These are phyloP conservation scores for Cyrtonyx montezumae DNA, from an alignment of 2,113 vertebrate species.

Conservation along the genomic window DNA sequence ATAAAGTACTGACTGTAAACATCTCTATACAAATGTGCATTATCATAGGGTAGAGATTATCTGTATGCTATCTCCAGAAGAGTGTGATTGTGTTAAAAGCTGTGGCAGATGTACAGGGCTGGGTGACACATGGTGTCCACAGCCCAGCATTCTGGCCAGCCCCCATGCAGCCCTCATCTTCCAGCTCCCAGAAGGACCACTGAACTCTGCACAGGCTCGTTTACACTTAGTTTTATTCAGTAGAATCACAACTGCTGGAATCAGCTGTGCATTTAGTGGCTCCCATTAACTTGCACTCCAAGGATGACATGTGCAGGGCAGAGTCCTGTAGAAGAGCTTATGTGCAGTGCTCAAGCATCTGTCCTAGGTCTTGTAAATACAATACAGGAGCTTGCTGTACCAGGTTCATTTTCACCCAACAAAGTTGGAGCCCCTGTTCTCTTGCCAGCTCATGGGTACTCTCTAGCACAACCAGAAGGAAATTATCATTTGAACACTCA, in stretches of 20 bases:
- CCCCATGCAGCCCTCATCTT: not conserved
- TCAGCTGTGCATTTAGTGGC: not conserved
- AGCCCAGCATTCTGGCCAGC: not conserved
- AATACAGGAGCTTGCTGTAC: not conserved
- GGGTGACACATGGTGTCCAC: not conserved
- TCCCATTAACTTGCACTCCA: not conserved
- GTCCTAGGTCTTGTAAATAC: not conserved
- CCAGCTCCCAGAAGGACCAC: not conserved
- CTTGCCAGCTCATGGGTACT: not conserved
- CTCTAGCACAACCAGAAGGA: not conserved
- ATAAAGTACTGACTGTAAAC: constrained; percentile 50
- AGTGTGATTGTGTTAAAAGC: not conserved
- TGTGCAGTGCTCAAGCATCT: not conserved
- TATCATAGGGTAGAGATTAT: constrained; percentile 26
- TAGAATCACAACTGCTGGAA: not conserved
- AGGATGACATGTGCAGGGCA: not conserved
- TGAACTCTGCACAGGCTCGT: not conserved
- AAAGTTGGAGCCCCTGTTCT: not conserved
- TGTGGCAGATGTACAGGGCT: not conserved
- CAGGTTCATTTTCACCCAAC: not conserved
- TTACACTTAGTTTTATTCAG: constrained; percentile 50
- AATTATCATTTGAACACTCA: not conserved
- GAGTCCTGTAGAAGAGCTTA: not conserved
- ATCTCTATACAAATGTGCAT: constrained; percentile 25
- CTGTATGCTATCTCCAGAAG: not conserved